These are phyloP conservation scores for Chamaetylas fuelleborni DNA, from an alignment of 2,113 vertebrate species.

Conservation along the genomic window DNA sequence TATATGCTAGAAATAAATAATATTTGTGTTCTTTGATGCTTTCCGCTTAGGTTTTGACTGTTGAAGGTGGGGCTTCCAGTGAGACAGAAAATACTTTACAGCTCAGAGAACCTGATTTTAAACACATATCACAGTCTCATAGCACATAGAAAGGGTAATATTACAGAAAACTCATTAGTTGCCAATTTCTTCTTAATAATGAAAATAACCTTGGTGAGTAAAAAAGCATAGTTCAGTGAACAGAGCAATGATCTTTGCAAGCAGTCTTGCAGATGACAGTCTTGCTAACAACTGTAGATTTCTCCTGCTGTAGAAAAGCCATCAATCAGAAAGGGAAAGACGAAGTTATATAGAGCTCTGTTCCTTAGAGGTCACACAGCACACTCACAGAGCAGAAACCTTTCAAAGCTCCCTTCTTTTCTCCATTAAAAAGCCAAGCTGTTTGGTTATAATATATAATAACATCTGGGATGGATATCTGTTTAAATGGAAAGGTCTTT, in stretches of 20 bases:
- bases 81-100: background rate
- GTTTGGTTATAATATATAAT: background rate
- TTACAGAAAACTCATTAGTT: background rate
- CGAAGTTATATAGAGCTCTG: background rate
- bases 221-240: background rate
- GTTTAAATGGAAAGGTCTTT: background rate
- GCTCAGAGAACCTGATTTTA: background rate
- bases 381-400: background rate
- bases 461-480: background rate
- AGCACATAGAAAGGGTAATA: background rate
- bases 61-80: background rate
- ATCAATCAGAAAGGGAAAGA: background rate
- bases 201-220: background rate
- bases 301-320: background rate
- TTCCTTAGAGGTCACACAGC: background rate
- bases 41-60: background rate
- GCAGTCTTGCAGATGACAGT: background rate
- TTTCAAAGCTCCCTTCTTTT: background rate
- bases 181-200: background rate
- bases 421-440: background rate
- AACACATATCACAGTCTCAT: background rate
- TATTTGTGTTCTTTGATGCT: background rate
- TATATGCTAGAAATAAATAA: background rate
- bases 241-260: constrained; percentile 4
- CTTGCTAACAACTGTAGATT: background rate